A percentile compares a stretch with the other conserved stretches of the same genome.
phyloP scores from a whole-genome alignment of 35 echinoderm and acorn worm species.

The Apostichopus parvimensis region DNA sequence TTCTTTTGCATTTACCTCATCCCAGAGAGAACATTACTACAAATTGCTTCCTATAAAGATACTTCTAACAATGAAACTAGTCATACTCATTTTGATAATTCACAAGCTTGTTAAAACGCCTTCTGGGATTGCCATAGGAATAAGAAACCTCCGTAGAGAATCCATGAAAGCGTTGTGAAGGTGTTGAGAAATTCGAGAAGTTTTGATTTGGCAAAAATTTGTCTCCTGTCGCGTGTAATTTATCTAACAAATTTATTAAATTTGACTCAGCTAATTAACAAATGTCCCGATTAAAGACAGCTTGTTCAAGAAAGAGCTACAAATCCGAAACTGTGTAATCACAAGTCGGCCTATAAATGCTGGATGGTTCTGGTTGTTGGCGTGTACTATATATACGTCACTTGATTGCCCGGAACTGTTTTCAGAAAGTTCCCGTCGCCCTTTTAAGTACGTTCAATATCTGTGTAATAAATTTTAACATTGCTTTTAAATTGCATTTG shows the following conservation, averaged over 20 bases:
- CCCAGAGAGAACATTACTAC: not conserved
- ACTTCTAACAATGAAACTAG: slow-evolving; percentile 30
- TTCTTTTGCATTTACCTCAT: not conserved
- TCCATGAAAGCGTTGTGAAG: not conserved
- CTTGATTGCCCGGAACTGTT: too few relatives aligned
- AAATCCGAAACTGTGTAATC: too few relatives aligned
- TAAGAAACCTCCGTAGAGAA: not conserved
- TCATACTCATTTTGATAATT: slow-evolving; percentile 38
- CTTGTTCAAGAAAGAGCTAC: too few relatives aligned
- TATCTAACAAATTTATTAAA: slow-evolving; percentile 28
- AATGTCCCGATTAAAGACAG: not conserved
- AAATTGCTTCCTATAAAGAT: slow-evolving; percentile 25
- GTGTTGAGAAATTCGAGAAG: slow-evolving; percentile 48
- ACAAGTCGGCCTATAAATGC: too few relatives aligned
- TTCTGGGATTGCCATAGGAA: slow-evolving; percentile 25
- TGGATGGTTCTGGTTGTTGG: too few relatives aligned
- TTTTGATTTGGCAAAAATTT: slow-evolving; percentile 31
- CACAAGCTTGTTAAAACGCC: slow-evolving; percentile 33
- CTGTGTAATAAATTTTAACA: too few relatives aligned
- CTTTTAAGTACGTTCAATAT: too few relatives aligned
- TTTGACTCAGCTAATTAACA: slow-evolving; percentile 9
- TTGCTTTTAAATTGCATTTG: too few relatives aligned
- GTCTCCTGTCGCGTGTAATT: slow-evolving; percentile 38
- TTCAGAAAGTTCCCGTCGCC: too few relatives aligned
- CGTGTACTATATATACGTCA: too few relatives aligned